Evolutionary conservation across 2,113 vertebrate genomes (phyloP), one percentile per base, ranked within the genome.

Genomic region (Megaceryle torquata): DNA sequence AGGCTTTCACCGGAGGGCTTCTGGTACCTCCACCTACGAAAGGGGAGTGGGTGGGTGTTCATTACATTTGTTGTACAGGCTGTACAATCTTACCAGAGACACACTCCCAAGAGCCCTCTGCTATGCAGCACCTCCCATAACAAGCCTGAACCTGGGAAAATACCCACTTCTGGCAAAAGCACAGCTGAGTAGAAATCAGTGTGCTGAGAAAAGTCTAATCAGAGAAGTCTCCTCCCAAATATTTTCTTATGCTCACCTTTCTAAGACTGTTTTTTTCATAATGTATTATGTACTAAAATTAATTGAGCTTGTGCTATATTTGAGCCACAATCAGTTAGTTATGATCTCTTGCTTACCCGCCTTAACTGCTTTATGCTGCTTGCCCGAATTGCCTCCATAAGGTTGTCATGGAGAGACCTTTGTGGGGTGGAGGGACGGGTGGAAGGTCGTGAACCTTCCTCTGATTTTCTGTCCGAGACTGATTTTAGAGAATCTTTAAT

Each of bases 341-440:
- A 48, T 11, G 21, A 71, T 53, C 72, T 75, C 65, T 22, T 24
- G 97, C 99, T 99, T 89, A 99, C 99, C 98, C 96, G 96, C 94
- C 65, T 98, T 61, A 99, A 97, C 44, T 97, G 97, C 91, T 96
- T 98, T 28, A 99, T 69, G 96, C 97, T 99, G 98, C 99, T 99
- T 69, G 68, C 95, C 48, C 99, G 98, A 89, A 99, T 99, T 29
- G 99, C 98, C 77, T 99, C 98, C 99, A 99, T 99, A 57, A 99
- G 98, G 88, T 98, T 98, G 83, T 99, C 98, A 16, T 99, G 99
- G 50, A 98, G 98, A 3, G 99, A 99, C 77, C 98, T 98, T 93
- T 99, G 98, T 6, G 99, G 99, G 3, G 99, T 99, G 35, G 99
- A 98, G 3, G 99, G 99, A 77, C 99, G 97, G 21, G 86, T 97